These are phyloP conservation scores for Sebastes minor DNA, from an alignment of 2,797 vertebrate species.

Conservation along the genomic window DNA sequence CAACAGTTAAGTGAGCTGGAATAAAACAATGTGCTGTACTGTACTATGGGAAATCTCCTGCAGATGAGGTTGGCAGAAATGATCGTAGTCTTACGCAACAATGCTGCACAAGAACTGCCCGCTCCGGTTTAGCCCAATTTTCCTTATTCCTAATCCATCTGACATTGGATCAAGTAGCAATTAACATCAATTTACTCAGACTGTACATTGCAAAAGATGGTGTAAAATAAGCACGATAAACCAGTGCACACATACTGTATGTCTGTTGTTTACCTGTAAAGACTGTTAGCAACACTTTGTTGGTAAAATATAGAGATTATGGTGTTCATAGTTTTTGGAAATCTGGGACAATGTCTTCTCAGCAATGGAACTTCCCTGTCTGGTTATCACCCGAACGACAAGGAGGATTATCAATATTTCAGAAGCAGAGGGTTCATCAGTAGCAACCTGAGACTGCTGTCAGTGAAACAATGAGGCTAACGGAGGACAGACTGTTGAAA, in stretches of 20 bases:
- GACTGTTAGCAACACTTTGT: neutral
- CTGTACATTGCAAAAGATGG: neutral
- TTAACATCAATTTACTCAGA: neutral
- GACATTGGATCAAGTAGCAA: neutral
- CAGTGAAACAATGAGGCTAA: slow-evolving; percentile 5
- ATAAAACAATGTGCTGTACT: neutral
- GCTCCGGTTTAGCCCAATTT: neutral
- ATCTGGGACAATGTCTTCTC: neutral
- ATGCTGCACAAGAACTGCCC: neutral
- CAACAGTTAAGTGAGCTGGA: neutral
- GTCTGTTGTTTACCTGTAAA: neutral
- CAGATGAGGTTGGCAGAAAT: neutral
- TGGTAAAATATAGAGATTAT: neutral
- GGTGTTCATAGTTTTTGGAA: neutral
- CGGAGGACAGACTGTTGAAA: neutral
- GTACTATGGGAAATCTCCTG: neutral
- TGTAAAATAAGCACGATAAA: neutral
- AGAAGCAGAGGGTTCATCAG: slow-evolving; percentile 11
- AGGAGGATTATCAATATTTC: slow-evolving; percentile 21
- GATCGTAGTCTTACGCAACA: neutral
- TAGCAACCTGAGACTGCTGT: slow-evolving; percentile 16
- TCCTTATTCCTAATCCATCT: neutral
- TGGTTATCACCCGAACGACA: neutral
- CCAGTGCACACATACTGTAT: neutral
- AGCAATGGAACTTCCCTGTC: neutral